Evolutionary conservation across 2,888 invertebrate genomes (phyloP), one percentile per base, ranked within the genome.

Genomic region (Tipula confusa): DNA sequence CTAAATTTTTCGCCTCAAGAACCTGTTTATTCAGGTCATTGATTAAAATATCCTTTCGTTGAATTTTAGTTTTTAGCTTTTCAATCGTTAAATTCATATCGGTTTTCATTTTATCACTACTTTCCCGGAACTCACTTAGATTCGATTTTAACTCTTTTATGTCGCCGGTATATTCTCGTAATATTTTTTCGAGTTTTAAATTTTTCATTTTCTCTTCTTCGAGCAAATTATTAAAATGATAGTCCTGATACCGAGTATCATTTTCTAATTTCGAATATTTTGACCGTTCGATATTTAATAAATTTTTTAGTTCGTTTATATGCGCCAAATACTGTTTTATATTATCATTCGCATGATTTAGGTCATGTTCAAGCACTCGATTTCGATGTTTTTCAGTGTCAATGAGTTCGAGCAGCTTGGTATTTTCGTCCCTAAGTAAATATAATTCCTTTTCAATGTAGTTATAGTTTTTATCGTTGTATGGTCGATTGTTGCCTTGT

Each of bases 41-140:
- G 15, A 80, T 80, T 80, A 80, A 80, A 15, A 80, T 80, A 80
- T 80, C 80, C n/a, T 80, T 80, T 4, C 80, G 80, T 9, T 80
- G 80, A 29, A 80, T 29, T 80, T 80, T 80, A 80, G 4, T 80
- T 80, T 29, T 29, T 80, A 80, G 7, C 9, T 80, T 80, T 29
- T 80, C 80, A 29, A 80, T 31, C 7, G 80, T 80, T 80, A 80
- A 3, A n/a, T 31, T 80, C 31, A 80, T 29, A n/a, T 80, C 80
- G 15, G 15, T 13, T 80, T 80, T 80, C 31, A 80, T 31, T 80
- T 80, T 80, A 29, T 80, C 80, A 80, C 31, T 80, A 6, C 11
- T 29, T 13, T 80, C 80, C n/a, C 9, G 29, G n/a, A 29, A n/a
- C 15, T 80, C 80, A 1, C 29, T 5, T 4, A 80, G 2, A 31